These are phyloP conservation scores for Halesus radiatus DNA, from an alignment of 1,140 invertebrate genomes.

Conservation along the genomic window DNA sequence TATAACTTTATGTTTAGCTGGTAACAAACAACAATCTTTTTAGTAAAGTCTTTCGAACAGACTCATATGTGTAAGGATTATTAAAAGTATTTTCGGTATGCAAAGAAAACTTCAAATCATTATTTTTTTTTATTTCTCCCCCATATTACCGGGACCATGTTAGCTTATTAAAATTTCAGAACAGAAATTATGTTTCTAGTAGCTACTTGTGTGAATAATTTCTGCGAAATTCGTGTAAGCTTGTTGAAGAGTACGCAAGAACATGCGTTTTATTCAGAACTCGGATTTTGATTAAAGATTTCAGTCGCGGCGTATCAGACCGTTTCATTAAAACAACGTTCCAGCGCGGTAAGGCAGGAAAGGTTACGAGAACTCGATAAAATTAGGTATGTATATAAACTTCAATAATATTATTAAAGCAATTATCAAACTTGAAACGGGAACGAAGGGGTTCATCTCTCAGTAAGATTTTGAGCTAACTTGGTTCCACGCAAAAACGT, in stretches of 20 bases:
- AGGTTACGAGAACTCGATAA: background rate
- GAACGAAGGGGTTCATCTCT: background rate
- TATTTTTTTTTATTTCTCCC: too few species aligned
- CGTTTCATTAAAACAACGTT: constrained; percentile 31
- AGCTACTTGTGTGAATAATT: too few species aligned
- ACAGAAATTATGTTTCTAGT: too few species aligned
- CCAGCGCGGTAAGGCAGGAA: background rate
- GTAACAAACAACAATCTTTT: too few species aligned
- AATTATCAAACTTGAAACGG: constrained; percentile 5
- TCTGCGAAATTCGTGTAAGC: background rate
- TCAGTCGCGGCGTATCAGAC: background rate
- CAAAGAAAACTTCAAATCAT: too few species aligned
- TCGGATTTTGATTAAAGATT: constrained; percentile 14
- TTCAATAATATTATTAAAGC: constrained; percentile 39
- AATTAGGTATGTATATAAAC: constrained; percentile 24
- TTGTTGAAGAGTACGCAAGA: background rate
- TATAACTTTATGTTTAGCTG: too few species aligned
- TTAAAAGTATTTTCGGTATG: too few species aligned
- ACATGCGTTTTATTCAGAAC: background rate
- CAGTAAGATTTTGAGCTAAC: background rate
- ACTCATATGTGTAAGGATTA: too few species aligned
- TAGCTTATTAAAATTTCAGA: too few species aligned
- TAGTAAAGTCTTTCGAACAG: too few species aligned
- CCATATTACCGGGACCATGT: too few species aligned
- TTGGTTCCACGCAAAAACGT: background rate